A percentile compares a stretch with the other conserved stretches of the same genome.
Conservation (phyloP, 2,888 invertebrate genomes). For the Elysia crispata region DNA sequence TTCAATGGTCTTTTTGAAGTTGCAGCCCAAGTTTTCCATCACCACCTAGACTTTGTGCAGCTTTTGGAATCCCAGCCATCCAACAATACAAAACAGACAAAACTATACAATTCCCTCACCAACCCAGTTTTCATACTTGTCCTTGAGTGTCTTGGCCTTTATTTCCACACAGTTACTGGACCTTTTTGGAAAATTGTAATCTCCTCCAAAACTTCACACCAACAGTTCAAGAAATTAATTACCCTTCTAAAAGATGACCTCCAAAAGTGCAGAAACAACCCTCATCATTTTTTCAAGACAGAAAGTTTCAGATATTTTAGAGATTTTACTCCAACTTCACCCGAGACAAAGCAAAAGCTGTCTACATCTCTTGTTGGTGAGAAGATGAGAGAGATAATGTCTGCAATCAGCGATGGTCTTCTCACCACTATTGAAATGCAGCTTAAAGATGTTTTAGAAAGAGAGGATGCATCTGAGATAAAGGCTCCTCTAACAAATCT, state of each 20-base stretch:
- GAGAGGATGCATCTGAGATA: too few species aligned
- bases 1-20: conserved; percentile 40
- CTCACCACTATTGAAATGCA: background rate
- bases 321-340: background rate
- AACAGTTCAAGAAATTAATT: background rate
- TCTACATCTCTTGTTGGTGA: background rate
- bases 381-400: background rate
- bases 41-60: background rate
- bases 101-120: conserved; percentile 3
- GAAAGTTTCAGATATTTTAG: background rate
- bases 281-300: background rate
- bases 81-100: conserved; percentile 14
- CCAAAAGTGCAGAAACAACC: background rate
- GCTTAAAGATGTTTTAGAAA: conserved; percentile 9
- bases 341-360: background rate
- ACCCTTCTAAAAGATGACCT: background rate
- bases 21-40: background rate
- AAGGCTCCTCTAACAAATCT: conserved; percentile 5
- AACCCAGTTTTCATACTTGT: conserved; percentile 1
- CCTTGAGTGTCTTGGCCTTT: conserved; percentile 12
- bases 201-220: conserved; percentile 57
- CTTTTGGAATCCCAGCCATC: background rate
- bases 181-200: conserved; percentile 28
- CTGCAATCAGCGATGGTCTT: background rate
- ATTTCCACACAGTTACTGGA: conserved; percentile 16